Evolutionary conservation across 2,113 vertebrate genomes (phyloP), one percentile per base, ranked within the genome.

Genomic region (Centropus bengalensis): DNA sequence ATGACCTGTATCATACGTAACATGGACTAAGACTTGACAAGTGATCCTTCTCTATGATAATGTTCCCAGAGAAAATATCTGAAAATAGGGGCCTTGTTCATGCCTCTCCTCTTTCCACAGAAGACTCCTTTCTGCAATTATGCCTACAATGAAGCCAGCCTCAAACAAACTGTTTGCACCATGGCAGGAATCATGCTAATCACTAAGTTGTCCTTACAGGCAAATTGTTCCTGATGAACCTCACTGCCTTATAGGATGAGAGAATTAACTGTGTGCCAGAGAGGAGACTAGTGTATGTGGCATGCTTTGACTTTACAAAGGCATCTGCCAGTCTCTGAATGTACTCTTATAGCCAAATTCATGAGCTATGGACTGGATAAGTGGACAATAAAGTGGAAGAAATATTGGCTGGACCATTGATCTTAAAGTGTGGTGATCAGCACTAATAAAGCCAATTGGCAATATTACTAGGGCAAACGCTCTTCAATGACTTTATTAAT

Each of bases 211-310:
- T 6, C 27, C 6, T 80, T 38, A 52, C 0, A 1, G 28, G 15
- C 2, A 91, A 66, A 59, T 18, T 58, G 58, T 47, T 9, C 22
- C 33, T 64, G 22, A 67, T 12, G n/a, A 75, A 56, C 18, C 18
- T 56, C 33, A 33, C 14, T n/a, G 17, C 49, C 32, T 71, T 49
- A 17, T 33, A 4, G 14, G 49, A 27, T 8, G 5, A 64, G 14
- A 86, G 22, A 52, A 66, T 5, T 38, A 36, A 4, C 7, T 68
- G 27, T 15, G 18, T 20, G n/a, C 0, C 0, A 8, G 52, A 44
- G 42, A 89, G 36, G 3, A 73, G 32, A 75, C 42, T 16, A 12
- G 67, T 52, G 70, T 17, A 56, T 33, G 14, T 56, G 58, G 18
- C 30, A 59, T 5, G 33, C 6, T 64, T 77, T 38, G 32, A 45